These are phyloP conservation scores for Thelaira solivaga DNA, from an alignment of 2,888 invertebrate genomes.

Conservation along the genomic window DNA sequence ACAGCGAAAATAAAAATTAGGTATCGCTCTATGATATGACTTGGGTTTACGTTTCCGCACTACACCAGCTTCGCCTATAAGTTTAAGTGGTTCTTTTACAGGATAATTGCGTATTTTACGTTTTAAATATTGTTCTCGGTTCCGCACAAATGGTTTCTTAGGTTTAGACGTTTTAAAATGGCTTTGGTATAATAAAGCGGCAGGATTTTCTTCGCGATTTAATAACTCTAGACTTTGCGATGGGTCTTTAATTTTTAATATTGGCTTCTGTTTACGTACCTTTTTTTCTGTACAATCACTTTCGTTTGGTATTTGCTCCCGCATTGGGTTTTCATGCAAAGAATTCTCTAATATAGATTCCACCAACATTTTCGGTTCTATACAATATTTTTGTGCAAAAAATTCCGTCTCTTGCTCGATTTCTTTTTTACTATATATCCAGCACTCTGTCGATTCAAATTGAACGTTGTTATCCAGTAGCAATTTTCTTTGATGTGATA, in stretches of 20 bases:
- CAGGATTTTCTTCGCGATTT: conserved; percentile 7
- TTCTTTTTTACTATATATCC: conserved; percentile 32
- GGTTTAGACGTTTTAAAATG: conserved; percentile 49
- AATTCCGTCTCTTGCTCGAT: neutral
- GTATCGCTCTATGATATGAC: conserved; percentile 54
- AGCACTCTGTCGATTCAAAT: neutral
- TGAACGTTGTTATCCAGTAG: neutral
- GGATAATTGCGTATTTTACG: conserved; percentile 57
- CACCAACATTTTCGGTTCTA: conserved; percentile 53
- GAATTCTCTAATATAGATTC: conserved; percentile 48
- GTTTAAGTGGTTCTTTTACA: conserved; percentile 53
- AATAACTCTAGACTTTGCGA: neutral
- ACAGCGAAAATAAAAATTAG: conserved; percentile 57
- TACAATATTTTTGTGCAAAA: conserved; percentile 6
- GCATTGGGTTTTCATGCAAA: neutral
- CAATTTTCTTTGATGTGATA: conserved; percentile 20
- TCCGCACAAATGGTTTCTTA: conserved; percentile 47
- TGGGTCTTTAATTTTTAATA: conserved; percentile 24
- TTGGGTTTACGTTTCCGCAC: conserved; percentile 57
- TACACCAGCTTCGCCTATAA: conserved; percentile 54
- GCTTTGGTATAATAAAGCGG: conserved; percentile 45
- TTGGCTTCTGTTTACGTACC: neutral
- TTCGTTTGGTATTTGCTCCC: neutral
- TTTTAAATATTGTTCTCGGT: conserved; percentile 57
- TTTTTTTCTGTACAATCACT: conserved; percentile 16